Conservation (phyloP, 1,140 invertebrate species). For the Phymastichus coffea region DNA sequence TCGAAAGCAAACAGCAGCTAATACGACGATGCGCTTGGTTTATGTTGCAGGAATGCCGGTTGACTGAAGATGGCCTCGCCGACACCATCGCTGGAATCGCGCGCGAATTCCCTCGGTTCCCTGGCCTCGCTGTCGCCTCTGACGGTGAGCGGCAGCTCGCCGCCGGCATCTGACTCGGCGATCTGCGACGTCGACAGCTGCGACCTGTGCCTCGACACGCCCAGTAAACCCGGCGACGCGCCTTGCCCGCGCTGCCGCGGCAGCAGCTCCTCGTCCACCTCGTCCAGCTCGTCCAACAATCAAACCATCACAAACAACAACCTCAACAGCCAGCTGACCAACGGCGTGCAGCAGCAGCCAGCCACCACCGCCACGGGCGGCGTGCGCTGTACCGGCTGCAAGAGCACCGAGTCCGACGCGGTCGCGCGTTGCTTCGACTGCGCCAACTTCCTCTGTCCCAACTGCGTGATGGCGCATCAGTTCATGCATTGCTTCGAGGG, state of each 20-base stretch:
- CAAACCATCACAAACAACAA: slow-evolving; percentile 29
- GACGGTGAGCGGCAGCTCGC: slow-evolving; percentile 78
- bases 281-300: not conserved
- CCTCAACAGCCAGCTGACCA: not conserved
- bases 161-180: slow-evolving; percentile 76
- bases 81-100: slow-evolving; percentile 88
- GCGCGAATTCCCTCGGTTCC: slow-evolving; percentile 86
- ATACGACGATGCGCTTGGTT: too few relatives aligned
- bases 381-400: slow-evolving; percentile 82
- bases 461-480: slow-evolving; percentile 97
- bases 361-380: slow-evolving; percentile 34
- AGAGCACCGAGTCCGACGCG: slow-evolving; percentile 81
- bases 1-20: too few relatives aligned
- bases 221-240: slow-evolving; percentile 73
- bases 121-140: slow-evolving; percentile 70
- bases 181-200: slow-evolving; percentile 78
- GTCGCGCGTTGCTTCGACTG: slow-evolving; percentile 93
- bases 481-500: slow-evolving; percentile 99
- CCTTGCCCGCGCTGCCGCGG: slow-evolving; percentile 78
- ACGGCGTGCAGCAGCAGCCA: not conserved
- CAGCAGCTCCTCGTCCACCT: slow-evolving; percentile 63
- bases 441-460: slow-evolving; percentile 90
- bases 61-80: slow-evolving; percentile 77
- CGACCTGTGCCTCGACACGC: slow-evolving; percentile 76
- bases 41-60: slow-evolving; percentile 68